phyloP scores from a whole-genome alignment of 2,888 invertebrate genomes.

The Sarcophaga carnaria region DNA sequence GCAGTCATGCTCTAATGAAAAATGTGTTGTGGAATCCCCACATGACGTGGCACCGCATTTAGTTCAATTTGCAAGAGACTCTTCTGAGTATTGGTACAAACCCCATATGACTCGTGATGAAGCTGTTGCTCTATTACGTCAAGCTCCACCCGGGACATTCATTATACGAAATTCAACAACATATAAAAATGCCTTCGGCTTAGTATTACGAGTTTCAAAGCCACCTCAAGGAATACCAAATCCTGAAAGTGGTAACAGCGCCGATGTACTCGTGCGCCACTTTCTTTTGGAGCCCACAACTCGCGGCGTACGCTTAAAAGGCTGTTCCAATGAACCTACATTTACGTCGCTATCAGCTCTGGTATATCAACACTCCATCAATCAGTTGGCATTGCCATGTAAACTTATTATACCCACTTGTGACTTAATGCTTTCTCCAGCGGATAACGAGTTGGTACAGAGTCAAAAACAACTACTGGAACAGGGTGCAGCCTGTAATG shows the following conservation, averaged over 20 bases:
- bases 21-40: conserved; percentile 77
- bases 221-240: conserved; percentile 88
- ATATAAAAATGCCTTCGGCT: conserved; percentile 91
- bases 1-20: not conserved
- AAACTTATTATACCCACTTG: conserved; percentile 89
- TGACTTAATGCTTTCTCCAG: conserved; percentile 69
- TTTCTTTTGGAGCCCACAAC: conserved; percentile 98
- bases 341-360: conserved; percentile 98
- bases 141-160: conserved; percentile 95
- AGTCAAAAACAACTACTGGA: conserved; percentile 82
- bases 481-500: conserved; percentile 94
- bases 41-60: conserved; percentile 94
- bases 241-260: conserved; percentile 82
- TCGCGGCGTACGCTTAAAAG: conserved; percentile 96
- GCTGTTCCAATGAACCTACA: conserved; percentile 97
- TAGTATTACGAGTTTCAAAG: conserved; percentile 94
- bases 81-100: conserved; percentile 98
- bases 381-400: conserved; percentile 96
- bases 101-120: conserved; percentile 97
- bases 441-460: conserved; percentile 70
- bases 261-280: conserved; percentile 94
- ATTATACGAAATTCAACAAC: conserved; percentile 95
- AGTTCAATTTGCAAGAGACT: conserved; percentile 93
- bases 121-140: conserved; percentile 93
- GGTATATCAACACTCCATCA: conserved; percentile 98